Evolutionary conservation across 2,797 vertebrate species (phyloP), one percentile per base, ranked within the genome.

Genomic region (Muscicapa striata): DNA sequence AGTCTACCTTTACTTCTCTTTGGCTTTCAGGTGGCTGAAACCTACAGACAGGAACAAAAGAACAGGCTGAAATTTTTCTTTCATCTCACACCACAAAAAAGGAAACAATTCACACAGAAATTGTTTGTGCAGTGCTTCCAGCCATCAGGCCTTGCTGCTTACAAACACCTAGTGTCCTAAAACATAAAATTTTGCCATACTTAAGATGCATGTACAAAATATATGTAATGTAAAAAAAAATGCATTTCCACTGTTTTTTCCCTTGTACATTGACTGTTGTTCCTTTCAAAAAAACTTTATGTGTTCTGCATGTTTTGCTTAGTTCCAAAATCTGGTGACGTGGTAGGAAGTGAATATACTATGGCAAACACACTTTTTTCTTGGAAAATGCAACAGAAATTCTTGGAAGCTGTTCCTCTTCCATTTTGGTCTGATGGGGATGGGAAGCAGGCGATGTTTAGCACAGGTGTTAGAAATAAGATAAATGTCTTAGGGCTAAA

Each of bases 11-110:
- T 76, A 57, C 40, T 95, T 87, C 58, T 36, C 61, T 91, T 87
- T 86, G 90, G 62, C 76, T 84, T 90, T 90, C 76, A 84, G 48
- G 32, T 91, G 78, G 54, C 67, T 75, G 75, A 94, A 94, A 89
- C 36, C 13, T 68, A 30, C 22, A 54, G 30, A 93, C 72, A 29
- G 38, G 70, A 94, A 58, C 45, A 87, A 76, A 94, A 49, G 34
- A 79, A 46, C 22, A 67, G 32, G 18, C 16, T 70, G 76, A 82
- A 87, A 51, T 30, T 69, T 62, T 74, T 90, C 17, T 40, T 92
- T 51, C 51, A 59, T 40, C 19, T 93, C 43, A 63, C 13, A 49
- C 5, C 32, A 54, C 21, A 46, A 69, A 46, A 82, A 62, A 13
- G 36, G 38, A 75, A 93, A 84, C 18, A 54, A 83, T 40, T 61